Evolutionary conservation across 2,888 invertebrate genomes (phyloP), one percentile per base, ranked within the genome.

Genomic region (Chloroclystis v-ata): DNA sequence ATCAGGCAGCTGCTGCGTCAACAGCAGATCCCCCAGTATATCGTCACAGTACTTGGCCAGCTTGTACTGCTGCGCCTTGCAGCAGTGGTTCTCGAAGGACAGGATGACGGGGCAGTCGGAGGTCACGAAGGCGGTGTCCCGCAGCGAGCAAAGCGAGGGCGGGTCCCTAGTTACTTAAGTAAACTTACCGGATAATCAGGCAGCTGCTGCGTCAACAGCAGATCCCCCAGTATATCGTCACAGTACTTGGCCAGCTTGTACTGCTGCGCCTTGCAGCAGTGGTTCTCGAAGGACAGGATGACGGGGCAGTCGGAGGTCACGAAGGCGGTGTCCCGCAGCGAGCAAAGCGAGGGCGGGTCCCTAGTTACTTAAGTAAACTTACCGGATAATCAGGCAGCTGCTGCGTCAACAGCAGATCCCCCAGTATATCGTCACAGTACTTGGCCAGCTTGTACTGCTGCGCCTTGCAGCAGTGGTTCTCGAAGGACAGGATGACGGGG

Each of bases 1-100:
- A 43, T 96, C 96, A 13, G 96, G 92, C 56, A 99, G 73, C 0
- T 95, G 92, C 74, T 97, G 97, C 71, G 94, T 97, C 59, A 98
- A 89, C 64, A 99, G 89, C 68, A 97, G 84, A 75, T 99, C 99
- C 14, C 93, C 92, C 42, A 99, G 91, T 65, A 99, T 97, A 81
- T 99, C 99, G 86, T 99, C 98, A 87, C 99, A 99, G 84, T 99
- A 99, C 82, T 97, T 98, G 44, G 99, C 99, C 84, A 99, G 89
- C 84, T 99, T 99, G 80, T 97, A 95, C 87, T 99, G 99, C 86
- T 99, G 99, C 26, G 94, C 94, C 76, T 95, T 95, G 80, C 97
- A 97, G 90, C 99, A 99, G 82, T 99, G 99, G 90, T 99, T 99
- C 89, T 99, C 99, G 78, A 99, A 99, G 20, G 99, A 99, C 43